These are phyloP conservation scores for Hydrophis major DNA, from an alignment of 2,797 vertebrate genomes.

Conservation along the genomic window DNA sequence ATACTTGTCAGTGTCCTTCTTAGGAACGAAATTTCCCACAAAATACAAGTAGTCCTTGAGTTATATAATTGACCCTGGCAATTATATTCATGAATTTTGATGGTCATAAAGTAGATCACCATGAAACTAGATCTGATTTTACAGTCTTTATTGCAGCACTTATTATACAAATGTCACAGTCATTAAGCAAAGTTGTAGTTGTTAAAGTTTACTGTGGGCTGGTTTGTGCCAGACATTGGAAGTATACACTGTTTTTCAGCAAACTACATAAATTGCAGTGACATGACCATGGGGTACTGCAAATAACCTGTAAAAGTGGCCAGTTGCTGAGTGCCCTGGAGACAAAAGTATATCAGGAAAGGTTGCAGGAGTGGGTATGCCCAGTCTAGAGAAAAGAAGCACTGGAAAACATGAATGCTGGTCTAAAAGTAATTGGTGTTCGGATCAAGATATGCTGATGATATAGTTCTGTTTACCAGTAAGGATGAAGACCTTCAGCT, in stretches of 20 bases:
- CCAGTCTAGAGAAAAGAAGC: too few species aligned
- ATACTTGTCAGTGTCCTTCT: neutral
- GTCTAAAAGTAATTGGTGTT: too few species aligned
- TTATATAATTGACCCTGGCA: neutral
- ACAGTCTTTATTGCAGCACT: neutral
- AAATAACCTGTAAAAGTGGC: neutral
- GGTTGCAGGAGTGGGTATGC: too few species aligned
- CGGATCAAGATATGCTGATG: too few species aligned
- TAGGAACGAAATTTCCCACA: neutral
- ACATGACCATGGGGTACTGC: neutral
- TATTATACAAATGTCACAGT: neutral
- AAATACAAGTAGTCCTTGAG: neutral
- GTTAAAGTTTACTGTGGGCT: neutral
- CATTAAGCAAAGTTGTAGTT: neutral
- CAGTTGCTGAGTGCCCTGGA: neutral
- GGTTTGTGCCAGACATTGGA: neutral
- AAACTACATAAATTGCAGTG: neutral
- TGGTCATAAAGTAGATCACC: neutral
- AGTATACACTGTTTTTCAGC: neutral
- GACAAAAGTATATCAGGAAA: too few species aligned
- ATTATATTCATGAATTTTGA: neutral
- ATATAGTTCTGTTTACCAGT: too few species aligned
- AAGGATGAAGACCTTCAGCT: too few species aligned
- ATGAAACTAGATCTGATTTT: neutral
- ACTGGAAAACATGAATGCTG: too few species aligned